Conservation (phyloP, 2,113 vertebrate genomes). For the Manacus vitellinus region DNA sequence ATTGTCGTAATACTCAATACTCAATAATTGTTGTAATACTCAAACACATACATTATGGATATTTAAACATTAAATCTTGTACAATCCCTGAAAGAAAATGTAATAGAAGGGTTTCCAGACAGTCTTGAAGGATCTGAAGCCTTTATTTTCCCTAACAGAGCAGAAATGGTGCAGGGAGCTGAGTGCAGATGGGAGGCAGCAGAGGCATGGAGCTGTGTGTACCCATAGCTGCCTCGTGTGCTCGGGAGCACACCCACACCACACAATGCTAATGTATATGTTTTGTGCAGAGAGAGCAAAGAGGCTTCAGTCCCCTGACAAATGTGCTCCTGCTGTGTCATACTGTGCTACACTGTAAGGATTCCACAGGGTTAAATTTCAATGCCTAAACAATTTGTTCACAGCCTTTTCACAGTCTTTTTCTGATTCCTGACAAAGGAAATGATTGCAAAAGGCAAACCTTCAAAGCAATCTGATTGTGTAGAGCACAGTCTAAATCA, state of each 20-base stretch:
- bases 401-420: slow-evolving; percentile 64
- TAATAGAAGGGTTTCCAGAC: background rate
- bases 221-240: background rate
- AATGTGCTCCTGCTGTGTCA: slow-evolving; percentile 59
- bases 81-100: background rate
- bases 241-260: slow-evolving; percentile 7
- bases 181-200: background rate
- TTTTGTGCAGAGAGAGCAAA: slow-evolving; percentile 25
- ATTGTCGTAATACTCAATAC: background rate
- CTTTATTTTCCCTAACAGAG: background rate
- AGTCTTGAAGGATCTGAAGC: background rate
- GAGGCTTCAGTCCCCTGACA: slow-evolving; percentile 48
- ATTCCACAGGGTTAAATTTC: slow-evolving; percentile 68
- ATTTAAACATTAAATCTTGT: background rate
- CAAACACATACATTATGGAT: background rate
- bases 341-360: slow-evolving; percentile 60
- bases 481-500: slow-evolving; percentile 32
- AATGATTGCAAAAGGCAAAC: slow-evolving; percentile 59
- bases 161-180: background rate
- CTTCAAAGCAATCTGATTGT: slow-evolving; percentile 54
- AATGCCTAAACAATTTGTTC: slow-evolving; percentile 65
- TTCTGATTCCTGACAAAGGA: slow-evolving; percentile 62
- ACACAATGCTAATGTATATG: slow-evolving; percentile 50
- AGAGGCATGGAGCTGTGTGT: background rate
- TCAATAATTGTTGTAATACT: background rate